Evolutionary conservation across 2,797 vertebrate genomes (phyloP).

Genomic region (Sebastes itinus): DNA sequence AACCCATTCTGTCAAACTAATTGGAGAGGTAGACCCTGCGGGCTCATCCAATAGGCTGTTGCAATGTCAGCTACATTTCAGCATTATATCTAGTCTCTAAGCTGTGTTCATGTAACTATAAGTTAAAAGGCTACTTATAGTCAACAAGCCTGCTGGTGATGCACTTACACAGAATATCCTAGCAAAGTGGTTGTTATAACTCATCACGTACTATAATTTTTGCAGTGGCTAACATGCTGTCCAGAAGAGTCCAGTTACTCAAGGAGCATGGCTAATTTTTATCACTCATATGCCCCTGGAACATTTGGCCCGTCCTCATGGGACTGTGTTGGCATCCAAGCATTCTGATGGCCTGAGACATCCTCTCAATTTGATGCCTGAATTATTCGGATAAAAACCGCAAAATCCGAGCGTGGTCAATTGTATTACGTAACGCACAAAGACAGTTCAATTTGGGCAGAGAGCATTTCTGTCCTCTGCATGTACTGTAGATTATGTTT

Average conservation of each 20-base stretch:
- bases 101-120: not conserved
- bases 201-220: not conserved
- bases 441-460: not conserved
- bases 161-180: not conserved
- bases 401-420: not conserved
- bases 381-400: not conserved
- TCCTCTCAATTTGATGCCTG: slow-evolving; percentile 12
- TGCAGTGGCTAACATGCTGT: not conserved
- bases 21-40: not conserved
- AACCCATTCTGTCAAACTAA: not conserved
- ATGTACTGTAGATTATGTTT: not conserved
- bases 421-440: slow-evolving; percentile 13
- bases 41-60: not conserved
- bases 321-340: not conserved
- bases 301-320: slow-evolving; percentile 16
- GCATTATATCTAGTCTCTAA: not conserved
- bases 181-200: not conserved
- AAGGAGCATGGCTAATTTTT: not conserved
- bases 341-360: slow-evolving; percentile 1
- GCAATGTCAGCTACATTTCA: not conserved
- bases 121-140: not conserved
- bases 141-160: not conserved
- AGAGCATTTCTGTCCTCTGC: not conserved
- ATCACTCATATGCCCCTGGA: slow-evolving; percentile 1
- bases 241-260: not conserved